Conservation (phyloP, 2,888 invertebrate genomes). For the Synergus itoensis region DNA sequence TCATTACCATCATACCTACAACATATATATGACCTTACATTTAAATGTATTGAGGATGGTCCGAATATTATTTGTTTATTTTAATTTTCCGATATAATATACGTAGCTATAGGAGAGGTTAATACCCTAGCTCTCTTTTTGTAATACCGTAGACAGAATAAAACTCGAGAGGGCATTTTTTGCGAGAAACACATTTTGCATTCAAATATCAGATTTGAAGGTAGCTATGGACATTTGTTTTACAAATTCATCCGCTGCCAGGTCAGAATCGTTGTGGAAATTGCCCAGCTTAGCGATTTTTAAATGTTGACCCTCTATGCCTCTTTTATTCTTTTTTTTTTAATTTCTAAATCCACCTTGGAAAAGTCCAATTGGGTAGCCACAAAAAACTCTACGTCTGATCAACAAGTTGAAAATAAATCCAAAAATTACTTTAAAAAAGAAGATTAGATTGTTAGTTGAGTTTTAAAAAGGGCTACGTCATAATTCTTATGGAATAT, state of each 20-base stretch:
- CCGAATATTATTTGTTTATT: not conserved
- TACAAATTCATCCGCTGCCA: not conserved
- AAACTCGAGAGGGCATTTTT: not conserved
- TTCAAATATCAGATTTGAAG: not conserved
- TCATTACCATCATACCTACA: not conserved
- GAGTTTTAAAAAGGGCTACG: no score
- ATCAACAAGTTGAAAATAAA: no score
- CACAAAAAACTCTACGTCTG: no score
- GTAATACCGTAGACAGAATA: not conserved
- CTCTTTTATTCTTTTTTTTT: no score
- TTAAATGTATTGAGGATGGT: not conserved
- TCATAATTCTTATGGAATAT: no score
- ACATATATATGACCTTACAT: no score
- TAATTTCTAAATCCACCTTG: no score
- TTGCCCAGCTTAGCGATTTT: no score
- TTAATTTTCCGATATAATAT: not conserved
- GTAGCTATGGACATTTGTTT: not conserved
- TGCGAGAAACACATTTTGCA: conserved; percentile 17
- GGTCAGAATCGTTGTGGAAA: not conserved
- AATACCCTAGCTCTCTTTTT: not conserved
- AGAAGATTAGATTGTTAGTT: no score
- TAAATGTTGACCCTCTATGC: no score
- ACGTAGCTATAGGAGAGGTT: not conserved
- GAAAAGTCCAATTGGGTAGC: no score
- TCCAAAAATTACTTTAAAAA: no score